phyloP scores from a whole-genome alignment of 2,888 invertebrate species.

The Lepidonotus clava region DNA sequence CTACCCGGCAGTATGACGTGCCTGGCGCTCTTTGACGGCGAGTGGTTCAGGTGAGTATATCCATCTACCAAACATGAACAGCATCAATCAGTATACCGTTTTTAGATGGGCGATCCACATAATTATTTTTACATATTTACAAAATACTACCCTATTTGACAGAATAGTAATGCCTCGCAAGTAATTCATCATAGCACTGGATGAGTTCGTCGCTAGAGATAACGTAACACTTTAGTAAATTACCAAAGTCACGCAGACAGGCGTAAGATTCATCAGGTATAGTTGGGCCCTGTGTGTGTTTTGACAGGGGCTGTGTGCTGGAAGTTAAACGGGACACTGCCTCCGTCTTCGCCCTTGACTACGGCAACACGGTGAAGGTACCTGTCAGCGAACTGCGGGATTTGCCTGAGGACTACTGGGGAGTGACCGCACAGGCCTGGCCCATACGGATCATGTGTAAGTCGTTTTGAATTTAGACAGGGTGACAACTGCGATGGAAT shows the following conservation, averaged over 20 bases:
- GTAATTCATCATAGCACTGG: neutral
- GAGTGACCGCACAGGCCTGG: slow-evolving; percentile 1
- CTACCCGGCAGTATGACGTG: neutral
- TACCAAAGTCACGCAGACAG: too few relatives aligned
- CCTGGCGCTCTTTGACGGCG: neutral
- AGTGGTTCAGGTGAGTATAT: slow-evolving; percentile 32
- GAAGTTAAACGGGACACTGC: slow-evolving; percentile 1
- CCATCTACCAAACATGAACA: too few relatives aligned
- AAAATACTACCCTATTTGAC: too few relatives aligned
- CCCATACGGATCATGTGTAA: neutral
- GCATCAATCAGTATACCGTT: too few relatives aligned
- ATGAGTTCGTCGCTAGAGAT: too few relatives aligned
- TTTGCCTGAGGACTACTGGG: neutral
- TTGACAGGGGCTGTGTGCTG: slow-evolving; percentile 17
- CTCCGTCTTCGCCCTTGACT: neutral
- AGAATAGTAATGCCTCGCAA: neutral
- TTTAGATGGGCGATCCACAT: too few relatives aligned
- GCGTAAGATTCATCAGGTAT: too few relatives aligned
- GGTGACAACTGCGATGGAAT: too few relatives aligned
- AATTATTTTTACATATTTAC: too few relatives aligned
- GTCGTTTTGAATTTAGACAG: too few relatives aligned
- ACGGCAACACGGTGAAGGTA: slow-evolving; percentile 9
- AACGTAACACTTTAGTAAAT: too few relatives aligned
- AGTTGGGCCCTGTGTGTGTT: neutral
- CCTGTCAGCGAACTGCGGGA: neutral